Percentiles rank a stretch among this genome's conserved stretches.
phyloP scores from a whole-genome alignment of 2,113 vertebrate genomes.

The Gila orcuttii region DNA sequence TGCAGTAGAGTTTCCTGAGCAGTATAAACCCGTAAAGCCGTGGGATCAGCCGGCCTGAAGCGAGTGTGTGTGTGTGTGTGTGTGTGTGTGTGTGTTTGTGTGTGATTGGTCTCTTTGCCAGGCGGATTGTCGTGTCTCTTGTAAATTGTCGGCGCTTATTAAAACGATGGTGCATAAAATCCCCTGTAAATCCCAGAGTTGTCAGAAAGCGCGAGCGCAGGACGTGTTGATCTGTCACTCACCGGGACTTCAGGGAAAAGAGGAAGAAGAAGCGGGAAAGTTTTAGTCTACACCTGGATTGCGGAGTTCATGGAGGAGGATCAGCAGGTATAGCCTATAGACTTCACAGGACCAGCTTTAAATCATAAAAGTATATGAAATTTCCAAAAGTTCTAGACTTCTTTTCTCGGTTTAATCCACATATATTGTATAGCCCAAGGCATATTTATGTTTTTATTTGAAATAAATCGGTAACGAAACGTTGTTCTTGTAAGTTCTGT shows the following conservation, averaged over 20 bases:
- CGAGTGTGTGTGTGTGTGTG: constrained; percentile 30
- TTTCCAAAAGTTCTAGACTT: not conserved
- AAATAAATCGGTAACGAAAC: not conserved
- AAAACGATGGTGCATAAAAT: constrained; percentile 76
- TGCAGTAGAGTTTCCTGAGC: constrained; percentile 82
- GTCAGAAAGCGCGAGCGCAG: constrained; percentile 57
- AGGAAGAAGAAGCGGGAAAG: constrained; percentile 18
- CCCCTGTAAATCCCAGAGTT: constrained; percentile 68
- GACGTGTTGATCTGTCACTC: constrained; percentile 46
- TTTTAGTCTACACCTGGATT: constrained; percentile 5
- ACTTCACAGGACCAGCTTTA: not conserved
- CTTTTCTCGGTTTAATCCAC: not conserved
- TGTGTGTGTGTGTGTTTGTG: constrained; percentile 34
- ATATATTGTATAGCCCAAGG: not conserved
- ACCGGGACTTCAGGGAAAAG: not conserved
- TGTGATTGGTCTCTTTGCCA: constrained; percentile 48
- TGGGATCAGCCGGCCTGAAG: constrained; percentile 74
- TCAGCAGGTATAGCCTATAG: not conserved
- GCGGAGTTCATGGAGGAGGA: not conserved
- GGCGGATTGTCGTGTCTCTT: constrained; percentile 62
- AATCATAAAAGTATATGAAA: not conserved
- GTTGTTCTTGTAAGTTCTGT: not conserved
- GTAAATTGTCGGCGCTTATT: constrained; percentile 69
- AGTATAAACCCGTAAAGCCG: constrained; percentile 79
- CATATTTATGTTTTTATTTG: not conserved